Base-by-base conservation (phyloP, 2,797 vertebrate species). In the Helostoma temminkii region DNA sequence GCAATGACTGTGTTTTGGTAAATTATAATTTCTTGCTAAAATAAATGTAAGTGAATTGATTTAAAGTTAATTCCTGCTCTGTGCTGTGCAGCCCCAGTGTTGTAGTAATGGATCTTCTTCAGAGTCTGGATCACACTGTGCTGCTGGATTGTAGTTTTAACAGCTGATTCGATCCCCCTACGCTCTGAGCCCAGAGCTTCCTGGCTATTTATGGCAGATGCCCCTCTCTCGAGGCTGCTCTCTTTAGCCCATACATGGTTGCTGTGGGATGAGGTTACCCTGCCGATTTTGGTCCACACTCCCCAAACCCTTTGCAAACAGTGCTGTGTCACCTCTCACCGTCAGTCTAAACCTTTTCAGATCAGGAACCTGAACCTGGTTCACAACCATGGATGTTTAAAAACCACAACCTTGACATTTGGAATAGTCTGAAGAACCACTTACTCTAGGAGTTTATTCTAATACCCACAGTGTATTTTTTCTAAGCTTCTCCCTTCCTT, bases 171-270 rank as follows among this genome's bases (percentile, higher is more conserved):
- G 64, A 86, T 78, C 72, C 77, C 79, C 74, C 70, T 56, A 70
- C 45, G 18, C 74, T 47, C 58, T 71, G 57, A 83, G 82, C 55
- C 65, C 26, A n/a, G 64, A 19, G 72, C 86, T 84, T 60, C 76
- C 83, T 80, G 89, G 89, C 93, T 94, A 94, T 94, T 94, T 94
- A 93, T 93, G 94, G 93, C 90, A 86, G 91, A 90, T 84, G 88
- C 92, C 87, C 80, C 62, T 81, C 67, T 48, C 82, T 84, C 55
- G 60, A 80, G 81, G 83, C 87, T 56, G 82, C 82, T 89, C 82
- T 86, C 86, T 91, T 91, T 91, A 89, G 92, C 74, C 93, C 94
- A 89, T 94, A 94, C 93, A 94, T 93, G 94, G 94, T 79, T 86
- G 90, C 83, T 78, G 82, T 80, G 79, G 91, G 90, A 83, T 93